Conservation (phyloP, 1,140 invertebrate genomes). For the Nylanderia fulva region DNA sequence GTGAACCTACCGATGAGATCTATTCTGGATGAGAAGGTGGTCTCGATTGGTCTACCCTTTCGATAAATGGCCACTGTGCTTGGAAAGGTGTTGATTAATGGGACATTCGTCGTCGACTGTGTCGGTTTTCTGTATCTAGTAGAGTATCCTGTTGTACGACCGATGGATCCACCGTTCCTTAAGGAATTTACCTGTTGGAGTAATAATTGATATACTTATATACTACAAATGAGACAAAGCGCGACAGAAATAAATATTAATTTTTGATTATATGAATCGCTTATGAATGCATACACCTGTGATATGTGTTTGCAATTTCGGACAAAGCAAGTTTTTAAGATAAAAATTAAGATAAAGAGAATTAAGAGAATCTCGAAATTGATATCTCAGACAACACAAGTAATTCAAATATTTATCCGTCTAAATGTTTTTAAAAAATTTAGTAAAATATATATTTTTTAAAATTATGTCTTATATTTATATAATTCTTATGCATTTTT, state of each 20-base stretch:
- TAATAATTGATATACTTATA: constrained; percentile 22
- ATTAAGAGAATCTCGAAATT: background rate
- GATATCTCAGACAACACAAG: constrained; percentile 44
- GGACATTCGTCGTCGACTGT: background rate
- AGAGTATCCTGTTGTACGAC: constrained; percentile 29
- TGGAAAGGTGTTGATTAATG: constrained; percentile 35
- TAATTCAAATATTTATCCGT: background rate
- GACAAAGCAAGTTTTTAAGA: constrained; percentile 12
- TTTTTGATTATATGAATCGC: background rate
- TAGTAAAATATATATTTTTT: background rate
- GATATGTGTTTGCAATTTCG: background rate
- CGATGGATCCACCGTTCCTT: background rate
- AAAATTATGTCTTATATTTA: background rate
- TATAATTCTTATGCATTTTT: background rate
- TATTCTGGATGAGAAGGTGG: constrained; percentile 26
- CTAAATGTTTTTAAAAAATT: background rate
- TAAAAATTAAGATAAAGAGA: constrained; percentile 6
- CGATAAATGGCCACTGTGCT: constrained; percentile 32
- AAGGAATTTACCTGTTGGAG: constrained; percentile 61
- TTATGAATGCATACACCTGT: background rate
- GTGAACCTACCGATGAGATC: constrained; percentile 49
- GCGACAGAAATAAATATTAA: background rate
- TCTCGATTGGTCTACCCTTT: constrained; percentile 32
- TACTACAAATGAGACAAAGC: background rate
- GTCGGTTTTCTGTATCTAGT: constrained; percentile 62